These are phyloP conservation scores for Trilocha varians DNA, from an alignment of 2,888 invertebrate species.

Conservation along the genomic window DNA sequence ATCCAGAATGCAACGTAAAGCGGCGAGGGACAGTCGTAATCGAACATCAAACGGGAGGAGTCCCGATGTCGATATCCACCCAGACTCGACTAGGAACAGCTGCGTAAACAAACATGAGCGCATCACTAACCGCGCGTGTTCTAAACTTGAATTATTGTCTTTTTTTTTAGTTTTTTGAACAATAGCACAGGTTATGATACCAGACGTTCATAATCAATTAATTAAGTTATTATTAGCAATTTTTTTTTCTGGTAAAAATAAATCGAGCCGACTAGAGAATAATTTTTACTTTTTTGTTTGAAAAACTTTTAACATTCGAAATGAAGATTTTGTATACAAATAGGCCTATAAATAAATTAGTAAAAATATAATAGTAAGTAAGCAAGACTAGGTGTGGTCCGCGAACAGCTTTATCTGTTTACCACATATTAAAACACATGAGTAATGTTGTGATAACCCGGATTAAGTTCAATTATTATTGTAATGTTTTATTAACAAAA, in stretches of 20 bases:
- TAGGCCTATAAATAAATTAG: no score
- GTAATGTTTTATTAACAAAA: no score
- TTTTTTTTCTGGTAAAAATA: no score
- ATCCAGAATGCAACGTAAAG: conserved; percentile 37
- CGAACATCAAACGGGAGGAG: conserved; percentile 35
- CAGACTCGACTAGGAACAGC: conserved; percentile 19
- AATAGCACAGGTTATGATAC: no score
- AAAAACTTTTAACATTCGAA: no score
- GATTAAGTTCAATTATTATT: not conserved
- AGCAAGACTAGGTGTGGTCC: not conserved
- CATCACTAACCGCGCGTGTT: conserved; percentile 30
- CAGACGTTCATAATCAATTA: no score
- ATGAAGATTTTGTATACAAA: no score
- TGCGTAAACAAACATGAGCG: conserved; percentile 43
- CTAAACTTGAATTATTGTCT: conserved; percentile 23
- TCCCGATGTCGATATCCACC: conserved; percentile 9
- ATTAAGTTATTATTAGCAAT: no score
- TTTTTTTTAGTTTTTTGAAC: conserved; percentile 15
- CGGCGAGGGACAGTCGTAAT: conserved; percentile 39
- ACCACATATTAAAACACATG: not conserved
- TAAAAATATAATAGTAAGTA: not conserved
- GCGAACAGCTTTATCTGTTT: conserved; percentile 1
- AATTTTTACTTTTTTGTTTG: no score
- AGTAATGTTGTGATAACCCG: not conserved
- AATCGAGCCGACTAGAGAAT: no score